These are phyloP conservation scores for Apteryx mantelli DNA, from an alignment of 2,113 vertebrate genomes.

Conservation along the genomic window DNA sequence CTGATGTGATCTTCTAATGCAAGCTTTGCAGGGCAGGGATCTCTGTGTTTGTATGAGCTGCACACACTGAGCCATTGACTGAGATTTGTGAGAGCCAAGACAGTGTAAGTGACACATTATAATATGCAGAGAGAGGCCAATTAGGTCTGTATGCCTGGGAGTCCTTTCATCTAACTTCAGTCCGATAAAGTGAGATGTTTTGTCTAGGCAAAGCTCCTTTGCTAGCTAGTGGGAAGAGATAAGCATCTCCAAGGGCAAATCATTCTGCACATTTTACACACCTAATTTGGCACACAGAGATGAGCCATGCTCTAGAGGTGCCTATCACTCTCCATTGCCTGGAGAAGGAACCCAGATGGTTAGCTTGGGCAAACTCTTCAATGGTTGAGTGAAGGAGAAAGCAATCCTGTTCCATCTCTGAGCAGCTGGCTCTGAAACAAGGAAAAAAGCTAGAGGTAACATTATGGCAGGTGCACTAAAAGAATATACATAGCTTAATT, in stretches of 20 bases:
- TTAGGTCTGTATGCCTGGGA: neutral
- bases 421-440: neutral
- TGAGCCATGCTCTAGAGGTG: neutral
- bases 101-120: neutral
- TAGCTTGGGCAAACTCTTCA: neutral
- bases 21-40: neutral
- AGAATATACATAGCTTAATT: neutral
- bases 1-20: neutral
- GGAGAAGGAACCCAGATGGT: neutral
- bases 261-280: neutral
- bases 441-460: neutral
- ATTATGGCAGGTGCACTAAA: neutral
- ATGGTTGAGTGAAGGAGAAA: neutral
- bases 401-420: neutral
- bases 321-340: neutral
- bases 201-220: neutral
- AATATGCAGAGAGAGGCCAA: neutral
- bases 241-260: conserved; percentile 45
- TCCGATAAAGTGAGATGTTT: conserved; percentile 33
- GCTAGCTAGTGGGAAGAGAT: conserved; percentile 19
- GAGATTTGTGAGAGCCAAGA: neutral
- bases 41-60: neutral
- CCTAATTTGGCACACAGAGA: neutral
- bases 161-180: conserved; percentile 44
- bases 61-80: neutral